A percentile compares a stretch with the other conserved stretches of the same genome.
phyloP scores from a whole-genome alignment of 2,113 vertebrate species.

The Terrapene triunguis region DNA sequence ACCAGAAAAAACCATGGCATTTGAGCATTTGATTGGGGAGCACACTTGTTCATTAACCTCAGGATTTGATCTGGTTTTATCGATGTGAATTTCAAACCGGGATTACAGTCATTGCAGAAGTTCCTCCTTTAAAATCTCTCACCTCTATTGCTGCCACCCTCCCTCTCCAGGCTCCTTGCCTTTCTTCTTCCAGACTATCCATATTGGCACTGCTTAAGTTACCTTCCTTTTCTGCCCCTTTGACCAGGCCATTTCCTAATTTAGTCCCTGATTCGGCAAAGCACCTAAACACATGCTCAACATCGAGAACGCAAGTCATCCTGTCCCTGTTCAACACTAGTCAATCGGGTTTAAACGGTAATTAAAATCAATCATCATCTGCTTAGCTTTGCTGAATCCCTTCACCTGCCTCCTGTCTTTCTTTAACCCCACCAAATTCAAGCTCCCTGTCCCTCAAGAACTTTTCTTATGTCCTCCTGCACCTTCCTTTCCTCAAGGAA shows the following conservation, averaged over 20 bases:
- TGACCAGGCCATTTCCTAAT: rapidly evolving
- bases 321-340: rapidly evolving
- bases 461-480: background rate
- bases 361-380: background rate
- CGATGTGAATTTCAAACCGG: background rate
- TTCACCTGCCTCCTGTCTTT: background rate
- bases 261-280: background rate
- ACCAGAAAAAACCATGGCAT: background rate
- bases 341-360: rapidly evolving
- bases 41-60: background rate
- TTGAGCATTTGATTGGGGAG: background rate
- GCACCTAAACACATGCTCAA: rapidly evolving
- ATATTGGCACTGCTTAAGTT: rapidly evolving
- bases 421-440: background rate
- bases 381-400: background rate
- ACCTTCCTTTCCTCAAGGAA: rapidly evolving
- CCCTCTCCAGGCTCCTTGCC: background rate
- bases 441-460: background rate
- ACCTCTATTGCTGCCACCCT: background rate
- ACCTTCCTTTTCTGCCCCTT: background rate
- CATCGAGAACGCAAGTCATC: background rate
- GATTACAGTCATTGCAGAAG: background rate
- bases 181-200: background rate
- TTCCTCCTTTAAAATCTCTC: background rate
- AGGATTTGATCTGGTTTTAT: background rate